phyloP scores from a whole-genome alignment of 2,113 vertebrate genomes.

The Candoia aspera region DNA sequence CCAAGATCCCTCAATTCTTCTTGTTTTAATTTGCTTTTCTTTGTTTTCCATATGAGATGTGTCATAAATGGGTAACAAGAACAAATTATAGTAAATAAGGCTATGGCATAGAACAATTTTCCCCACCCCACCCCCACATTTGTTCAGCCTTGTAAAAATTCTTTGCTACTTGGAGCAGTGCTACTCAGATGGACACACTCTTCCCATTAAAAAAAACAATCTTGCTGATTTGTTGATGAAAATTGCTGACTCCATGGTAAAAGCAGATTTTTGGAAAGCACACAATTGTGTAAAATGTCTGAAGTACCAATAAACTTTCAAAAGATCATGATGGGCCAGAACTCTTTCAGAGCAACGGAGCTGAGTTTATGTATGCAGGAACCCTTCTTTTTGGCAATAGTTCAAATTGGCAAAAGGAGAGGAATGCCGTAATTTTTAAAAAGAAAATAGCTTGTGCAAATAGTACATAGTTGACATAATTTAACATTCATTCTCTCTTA shows the following conservation, averaged over 20 bases:
- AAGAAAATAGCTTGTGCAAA: not conserved
- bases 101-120: not conserved
- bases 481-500: not conserved
- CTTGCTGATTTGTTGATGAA: not conserved
- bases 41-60: conserved; percentile 21
- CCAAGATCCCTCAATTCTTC: not conserved
- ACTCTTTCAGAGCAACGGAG: not conserved
- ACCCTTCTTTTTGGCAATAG: not conserved
- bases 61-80: conserved; percentile 9
- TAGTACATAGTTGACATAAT: not conserved
- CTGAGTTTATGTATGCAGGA: not conserved
- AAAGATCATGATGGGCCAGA: not conserved
- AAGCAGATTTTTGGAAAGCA: not conserved
- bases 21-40: conserved; percentile 10
- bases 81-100: not conserved
- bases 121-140: not conserved
- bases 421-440: not conserved
- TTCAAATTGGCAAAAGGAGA: not conserved
- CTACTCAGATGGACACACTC: not conserved
- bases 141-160: conserved; percentile 10
- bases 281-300: not conserved
- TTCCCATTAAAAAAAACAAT: not conserved
- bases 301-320: not conserved
- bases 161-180: conserved; percentile 14
- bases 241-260: not conserved